A percentile compares a stretch with the other conserved stretches of the same genome.
These are phyloP conservation scores for Microtus montanus DNA, from an alignment of 2,113 vertebrate species.

Conservation along the genomic window DNA sequence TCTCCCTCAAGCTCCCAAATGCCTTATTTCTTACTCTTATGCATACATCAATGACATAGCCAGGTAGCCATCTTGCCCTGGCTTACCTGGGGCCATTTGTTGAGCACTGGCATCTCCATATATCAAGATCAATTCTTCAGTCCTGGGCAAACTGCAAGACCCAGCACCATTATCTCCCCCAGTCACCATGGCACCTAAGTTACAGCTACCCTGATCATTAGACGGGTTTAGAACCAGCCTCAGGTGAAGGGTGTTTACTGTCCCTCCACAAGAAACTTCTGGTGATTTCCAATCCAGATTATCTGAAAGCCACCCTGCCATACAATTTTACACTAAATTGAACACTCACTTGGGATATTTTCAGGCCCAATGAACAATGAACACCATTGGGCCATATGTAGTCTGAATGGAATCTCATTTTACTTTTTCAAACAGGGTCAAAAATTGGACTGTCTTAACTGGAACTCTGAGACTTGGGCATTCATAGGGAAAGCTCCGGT, in stretches of 20 bases:
- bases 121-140: not conserved
- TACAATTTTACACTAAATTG: not conserved
- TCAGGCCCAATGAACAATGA: not conserved
- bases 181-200: no score
- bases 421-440: constrained; percentile 36
- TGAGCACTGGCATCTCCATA: not conserved
- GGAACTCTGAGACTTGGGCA: not conserved
- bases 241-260: not conserved
- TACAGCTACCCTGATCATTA: not conserved
- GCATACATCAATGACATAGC: not conserved
- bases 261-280: constrained; percentile 8
- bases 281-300: not conserved
- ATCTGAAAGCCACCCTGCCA: not conserved
- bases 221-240: not conserved
- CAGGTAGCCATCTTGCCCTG: not conserved
- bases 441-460: not conserved
- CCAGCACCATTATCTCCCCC: not conserved
- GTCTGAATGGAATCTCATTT: constrained; percentile 47
- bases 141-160: not conserved
- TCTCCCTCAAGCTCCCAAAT: not conserved
- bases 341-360: constrained; percentile 2
- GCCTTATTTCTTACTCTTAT: not conserved
- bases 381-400: constrained; percentile 12
- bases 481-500: not conserved
- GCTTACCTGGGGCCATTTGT: not conserved